A percentile compares a stretch with the other conserved stretches of the same genome.
These are phyloP conservation scores for Subacronicta megacephala DNA, from an alignment of 2,888 invertebrate species.

Conservation along the genomic window DNA sequence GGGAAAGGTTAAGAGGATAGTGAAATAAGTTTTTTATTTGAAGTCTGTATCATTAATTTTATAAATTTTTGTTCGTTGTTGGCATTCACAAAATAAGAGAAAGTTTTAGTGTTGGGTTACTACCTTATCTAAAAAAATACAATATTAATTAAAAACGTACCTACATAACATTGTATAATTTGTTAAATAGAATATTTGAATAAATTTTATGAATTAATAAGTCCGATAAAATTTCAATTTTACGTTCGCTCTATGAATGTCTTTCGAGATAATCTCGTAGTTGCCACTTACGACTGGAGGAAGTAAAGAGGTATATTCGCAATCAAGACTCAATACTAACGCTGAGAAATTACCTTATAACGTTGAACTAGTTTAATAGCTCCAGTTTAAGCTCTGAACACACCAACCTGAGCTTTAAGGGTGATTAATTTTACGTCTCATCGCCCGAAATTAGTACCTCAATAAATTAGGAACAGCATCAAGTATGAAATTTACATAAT, in stretches of 20 bases:
- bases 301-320: constrained; percentile 29
- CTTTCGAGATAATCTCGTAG: constrained; percentile 2
- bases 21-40: no score
- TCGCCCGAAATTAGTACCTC: constrained; percentile 57
- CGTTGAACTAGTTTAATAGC: constrained; percentile 16
- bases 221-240: constrained; percentile 1
- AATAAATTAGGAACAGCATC: constrained; percentile 63
- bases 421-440: constrained; percentile 52
- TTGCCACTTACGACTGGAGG: constrained; percentile 13
- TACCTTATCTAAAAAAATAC: no score
- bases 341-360: constrained; percentile 29
- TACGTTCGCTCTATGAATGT: neutral
- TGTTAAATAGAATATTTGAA: neutral
- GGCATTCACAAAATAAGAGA: no score
- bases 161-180: neutral
- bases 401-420: constrained; percentile 25
- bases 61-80: no score
- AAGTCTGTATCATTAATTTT: no score
- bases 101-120: no score
- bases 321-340: constrained; percentile 40
- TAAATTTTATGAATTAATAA: neutral
- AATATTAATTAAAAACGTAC: no score
- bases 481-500: constrained; percentile 68
- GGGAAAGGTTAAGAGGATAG: no score
- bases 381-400: constrained; percentile 7